phyloP scores from a whole-genome alignment of 2,797 vertebrate genomes.

The Chaetophractus vellerosus region DNA sequence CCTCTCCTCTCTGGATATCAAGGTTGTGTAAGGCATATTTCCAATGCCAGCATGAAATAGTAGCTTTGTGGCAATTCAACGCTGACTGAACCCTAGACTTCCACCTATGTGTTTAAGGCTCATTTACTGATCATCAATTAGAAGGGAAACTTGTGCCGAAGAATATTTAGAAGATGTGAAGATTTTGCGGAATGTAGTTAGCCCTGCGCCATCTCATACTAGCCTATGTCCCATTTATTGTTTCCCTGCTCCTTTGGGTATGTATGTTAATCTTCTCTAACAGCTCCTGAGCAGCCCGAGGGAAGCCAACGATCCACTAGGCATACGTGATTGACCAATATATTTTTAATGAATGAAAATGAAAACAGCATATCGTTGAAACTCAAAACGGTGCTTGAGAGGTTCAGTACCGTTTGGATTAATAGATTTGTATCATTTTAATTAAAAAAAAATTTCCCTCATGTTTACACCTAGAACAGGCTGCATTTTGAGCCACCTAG shows the following conservation, averaged over 20 bases:
- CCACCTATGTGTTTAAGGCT: neutral
- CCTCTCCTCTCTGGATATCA: neutral
- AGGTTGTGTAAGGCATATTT: neutral
- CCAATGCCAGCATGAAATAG: neutral
- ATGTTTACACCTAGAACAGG: neutral
- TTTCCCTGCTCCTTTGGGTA: neutral
- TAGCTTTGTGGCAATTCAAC: neutral
- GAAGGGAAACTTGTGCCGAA: neutral
- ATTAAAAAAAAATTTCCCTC: neutral
- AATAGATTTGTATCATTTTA: neutral
- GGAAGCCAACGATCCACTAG: neutral
- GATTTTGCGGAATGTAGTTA: neutral
- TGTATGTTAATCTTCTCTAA: neutral
- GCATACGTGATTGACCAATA: neutral
- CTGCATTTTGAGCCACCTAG: neutral
- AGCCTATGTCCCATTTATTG: neutral
- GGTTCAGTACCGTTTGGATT: neutral
- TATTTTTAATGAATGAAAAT: neutral
- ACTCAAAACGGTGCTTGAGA: neutral
- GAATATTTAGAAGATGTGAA: neutral
- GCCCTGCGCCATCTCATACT: neutral
- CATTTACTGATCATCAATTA: neutral
- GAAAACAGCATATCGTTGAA: conserved; percentile 4
- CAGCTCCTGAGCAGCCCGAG: neutral
- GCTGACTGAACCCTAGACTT: neutral